These are phyloP conservation scores for Cephonodes hylas DNA, from an alignment of 2,888 invertebrate species.

Conservation along the genomic window DNA sequence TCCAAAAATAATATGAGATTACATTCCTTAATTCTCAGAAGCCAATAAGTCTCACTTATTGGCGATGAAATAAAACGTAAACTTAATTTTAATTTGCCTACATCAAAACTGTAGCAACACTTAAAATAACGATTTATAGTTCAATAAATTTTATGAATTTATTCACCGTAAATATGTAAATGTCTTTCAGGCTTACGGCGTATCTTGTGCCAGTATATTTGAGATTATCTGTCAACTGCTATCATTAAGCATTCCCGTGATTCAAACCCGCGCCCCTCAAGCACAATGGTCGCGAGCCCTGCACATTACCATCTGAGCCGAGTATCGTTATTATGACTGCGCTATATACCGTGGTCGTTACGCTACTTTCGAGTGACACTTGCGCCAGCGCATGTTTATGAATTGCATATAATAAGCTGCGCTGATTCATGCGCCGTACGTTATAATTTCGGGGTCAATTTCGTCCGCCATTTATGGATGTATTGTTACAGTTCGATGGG, in stretches of 20 bases:
- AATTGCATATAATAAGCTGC: constrained; percentile 21
- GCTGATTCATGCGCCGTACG: constrained; percentile 23
- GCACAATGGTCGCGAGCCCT: neutral
- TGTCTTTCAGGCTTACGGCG: too few species aligned
- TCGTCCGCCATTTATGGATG: constrained; percentile 26
- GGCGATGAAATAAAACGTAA: neutral
- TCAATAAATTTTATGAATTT: too few species aligned
- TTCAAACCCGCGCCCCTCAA: neutral
- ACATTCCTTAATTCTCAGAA: neutral
- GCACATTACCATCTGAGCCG: neutral
- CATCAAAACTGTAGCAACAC: too few species aligned
- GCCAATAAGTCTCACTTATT: neutral
- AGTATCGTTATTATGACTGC: constrained; percentile 8
- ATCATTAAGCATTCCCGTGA: neutral
- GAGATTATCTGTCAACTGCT: neutral
- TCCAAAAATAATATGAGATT: neutral
- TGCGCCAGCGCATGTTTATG: constrained; percentile 36
- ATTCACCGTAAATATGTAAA: neutral
- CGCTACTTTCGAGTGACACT: constrained; percentile 49
- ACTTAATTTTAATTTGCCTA: too few species aligned
- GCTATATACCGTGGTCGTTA: constrained; percentile 4
- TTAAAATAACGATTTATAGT: too few species aligned
- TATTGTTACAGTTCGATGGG: constrained; percentile 17
- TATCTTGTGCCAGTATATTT: neutral
- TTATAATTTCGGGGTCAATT: constrained; percentile 29